phyloP scores from a whole-genome alignment of 2,113 vertebrate genomes.

The Bostrychus sinensis region DNA sequence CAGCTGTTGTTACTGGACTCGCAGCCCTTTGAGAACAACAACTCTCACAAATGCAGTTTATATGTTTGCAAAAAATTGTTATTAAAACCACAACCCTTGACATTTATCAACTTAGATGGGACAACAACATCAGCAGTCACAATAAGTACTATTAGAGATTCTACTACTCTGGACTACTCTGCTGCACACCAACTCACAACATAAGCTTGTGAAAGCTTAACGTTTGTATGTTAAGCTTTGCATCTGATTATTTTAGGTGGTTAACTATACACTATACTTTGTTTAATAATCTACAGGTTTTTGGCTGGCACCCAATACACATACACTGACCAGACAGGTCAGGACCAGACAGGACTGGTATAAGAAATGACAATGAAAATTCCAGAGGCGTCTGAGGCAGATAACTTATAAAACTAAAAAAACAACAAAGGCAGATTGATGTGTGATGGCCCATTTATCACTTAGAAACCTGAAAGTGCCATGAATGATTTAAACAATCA shows the following conservation, averaged over 20 bases:
- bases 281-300: background rate
- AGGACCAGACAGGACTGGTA: too few relatives aligned
- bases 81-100: background rate
- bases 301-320: background rate
- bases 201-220: too few relatives aligned
- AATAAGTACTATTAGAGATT: too few relatives aligned
- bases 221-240: too few relatives aligned
- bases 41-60: background rate
- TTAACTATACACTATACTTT: too few relatives aligned
- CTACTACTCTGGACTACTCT: too few relatives aligned
- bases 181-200: too few relatives aligned
- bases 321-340: too few relatives aligned
- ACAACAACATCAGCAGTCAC: too few relatives aligned
- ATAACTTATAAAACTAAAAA: background rate
- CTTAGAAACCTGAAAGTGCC: background rate
- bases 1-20: slow-evolving; percentile 33
- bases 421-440: background rate
- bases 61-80: background rate
- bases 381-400: background rate
- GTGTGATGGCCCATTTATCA: slow-evolving; percentile 1
- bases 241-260: too few relatives aligned
- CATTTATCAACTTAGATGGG: too few relatives aligned
- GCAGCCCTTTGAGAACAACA: slow-evolving; percentile 11
- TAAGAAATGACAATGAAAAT: background rate
- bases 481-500: slow-evolving; percentile 9